These are phyloP conservation scores for Lonchura striata DNA, from an alignment of 2,113 vertebrate species.

Conservation along the genomic window DNA sequence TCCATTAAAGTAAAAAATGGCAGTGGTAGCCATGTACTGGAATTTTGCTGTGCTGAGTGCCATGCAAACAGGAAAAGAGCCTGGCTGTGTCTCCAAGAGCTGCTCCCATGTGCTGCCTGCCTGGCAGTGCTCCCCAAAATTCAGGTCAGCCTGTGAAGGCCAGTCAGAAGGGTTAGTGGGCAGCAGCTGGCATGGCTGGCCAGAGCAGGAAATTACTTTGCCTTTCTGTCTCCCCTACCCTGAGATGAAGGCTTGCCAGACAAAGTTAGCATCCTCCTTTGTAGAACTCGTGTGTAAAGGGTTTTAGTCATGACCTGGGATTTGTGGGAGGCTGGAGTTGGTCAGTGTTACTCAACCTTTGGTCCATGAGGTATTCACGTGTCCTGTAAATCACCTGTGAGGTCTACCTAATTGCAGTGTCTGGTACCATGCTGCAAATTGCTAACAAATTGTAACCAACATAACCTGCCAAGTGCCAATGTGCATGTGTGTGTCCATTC, in stretches of 20 bases:
- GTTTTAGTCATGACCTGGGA: background rate
- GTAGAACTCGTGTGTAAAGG: background rate
- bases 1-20: background rate
- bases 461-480: background rate
- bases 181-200: background rate
- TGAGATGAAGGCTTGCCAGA: background rate
- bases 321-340: background rate
- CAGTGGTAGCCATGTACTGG: background rate
- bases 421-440: background rate
- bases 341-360: constrained; percentile 6
- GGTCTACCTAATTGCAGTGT: constrained; percentile 17
- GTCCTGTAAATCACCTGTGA: constrained; percentile 20
- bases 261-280: background rate
- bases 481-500: background rate
- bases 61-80: background rate
- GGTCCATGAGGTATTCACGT: background rate
- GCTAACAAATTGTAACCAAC: background rate
- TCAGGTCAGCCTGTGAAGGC: background rate
- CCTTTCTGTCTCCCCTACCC: background rate
- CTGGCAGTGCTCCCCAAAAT: background rate
- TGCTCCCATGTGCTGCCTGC: fast-evolving
- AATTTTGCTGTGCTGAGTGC: background rate
- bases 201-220: background rate
- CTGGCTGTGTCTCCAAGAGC: background rate
- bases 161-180: background rate